Percentiles rank a stretch among this genome's conserved stretches.
phyloP scores from a whole-genome alignment of 2,888 invertebrate genomes.

The Chydorus sphaericus region DNA sequence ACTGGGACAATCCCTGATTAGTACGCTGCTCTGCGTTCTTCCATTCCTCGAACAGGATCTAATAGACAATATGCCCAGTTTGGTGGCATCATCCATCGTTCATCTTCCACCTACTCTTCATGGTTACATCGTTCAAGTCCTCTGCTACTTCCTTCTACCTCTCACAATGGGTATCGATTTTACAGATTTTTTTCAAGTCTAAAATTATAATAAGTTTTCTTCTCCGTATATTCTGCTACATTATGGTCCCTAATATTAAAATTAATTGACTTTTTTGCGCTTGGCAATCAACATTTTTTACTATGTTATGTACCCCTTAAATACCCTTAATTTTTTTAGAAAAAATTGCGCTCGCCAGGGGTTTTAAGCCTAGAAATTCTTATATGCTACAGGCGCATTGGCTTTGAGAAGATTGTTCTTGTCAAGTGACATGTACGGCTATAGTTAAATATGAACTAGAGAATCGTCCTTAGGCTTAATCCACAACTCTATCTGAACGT shows the following conservation, averaged over 20 bases:
- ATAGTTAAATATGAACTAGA: too few species aligned
- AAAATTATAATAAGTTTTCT: too few species aligned
- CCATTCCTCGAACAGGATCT: conserved; percentile 93
- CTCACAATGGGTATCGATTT: conserved; percentile 65
- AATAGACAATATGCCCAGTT: conserved; percentile 86
- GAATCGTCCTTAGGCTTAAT: too few species aligned
- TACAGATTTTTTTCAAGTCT: neutral
- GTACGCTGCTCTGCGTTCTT: conserved; percentile 83
- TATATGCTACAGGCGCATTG: too few species aligned
- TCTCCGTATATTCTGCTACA: too few species aligned
- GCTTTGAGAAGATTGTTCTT: too few species aligned
- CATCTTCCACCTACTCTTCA: conserved; percentile 79
- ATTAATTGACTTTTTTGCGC: neutral
- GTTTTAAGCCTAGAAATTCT: too few species aligned
- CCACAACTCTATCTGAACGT: too few species aligned
- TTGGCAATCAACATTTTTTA: neutral
- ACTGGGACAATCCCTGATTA: conserved; percentile 83
- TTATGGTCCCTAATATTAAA: neutral
- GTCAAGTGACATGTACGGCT: too few species aligned
- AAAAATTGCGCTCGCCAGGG: too few species aligned
- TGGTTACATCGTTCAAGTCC: conserved; percentile 83
- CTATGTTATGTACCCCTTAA: too few species aligned
- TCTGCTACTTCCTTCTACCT: conserved; percentile 90
- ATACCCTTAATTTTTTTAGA: too few species aligned
- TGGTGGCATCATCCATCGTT: conserved; percentile 85